Evolutionary conservation across 2,113 vertebrate genomes (phyloP), one percentile per base, ranked within the genome.

Genomic region (Chloebia gouldiae): DNA sequence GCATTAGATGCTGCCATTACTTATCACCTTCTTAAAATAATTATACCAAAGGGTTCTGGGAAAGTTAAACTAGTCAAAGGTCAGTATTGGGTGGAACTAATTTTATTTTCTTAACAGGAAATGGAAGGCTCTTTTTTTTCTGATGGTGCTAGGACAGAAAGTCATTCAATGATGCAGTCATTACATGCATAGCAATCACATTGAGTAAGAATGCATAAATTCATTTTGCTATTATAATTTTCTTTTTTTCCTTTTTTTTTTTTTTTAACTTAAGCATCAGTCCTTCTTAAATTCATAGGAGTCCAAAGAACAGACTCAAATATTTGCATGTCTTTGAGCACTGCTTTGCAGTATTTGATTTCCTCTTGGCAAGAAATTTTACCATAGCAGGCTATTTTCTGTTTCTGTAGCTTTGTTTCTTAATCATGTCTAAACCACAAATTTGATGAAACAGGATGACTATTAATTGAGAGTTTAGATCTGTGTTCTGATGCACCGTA

Each of bases 21-120:
- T 87, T 88, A 65, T 93, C 61, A 72, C 30, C n/a, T 54, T 71
- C 63, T 85, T 92, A 60, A 92, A 66, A 75, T 57, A 76, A 57
- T 76, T 85, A 79, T 33, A 33, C 37, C 1, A 0, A 57, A 45
- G 50, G 33, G 15, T 68, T 93, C 49, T 35, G 30, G 57, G 53
- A 39, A 89, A 65, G 49, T 49, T 89, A 81, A 87, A 30, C 54
- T 45, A n/a, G 28, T 59, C 65, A 86, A 84, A 80, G 53, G 65
- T 88, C 59, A 64, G 35, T 51, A 44, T 28, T 81, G 56, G 33
- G 21, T 78, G 54, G 50, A 92, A 78, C n/a, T 81, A 37, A 77
- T 91, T 86, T 59, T 86, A 61, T 75, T 81, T 68, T 65, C 49
- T 56, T 79, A 69, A 16, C n/a, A 72, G 76, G 50, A 86, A 77